Evolutionary conservation across 2,797 vertebrate genomes (phyloP), one percentile per base, ranked within the genome.

Genomic region (Poecile montanus): DNA sequence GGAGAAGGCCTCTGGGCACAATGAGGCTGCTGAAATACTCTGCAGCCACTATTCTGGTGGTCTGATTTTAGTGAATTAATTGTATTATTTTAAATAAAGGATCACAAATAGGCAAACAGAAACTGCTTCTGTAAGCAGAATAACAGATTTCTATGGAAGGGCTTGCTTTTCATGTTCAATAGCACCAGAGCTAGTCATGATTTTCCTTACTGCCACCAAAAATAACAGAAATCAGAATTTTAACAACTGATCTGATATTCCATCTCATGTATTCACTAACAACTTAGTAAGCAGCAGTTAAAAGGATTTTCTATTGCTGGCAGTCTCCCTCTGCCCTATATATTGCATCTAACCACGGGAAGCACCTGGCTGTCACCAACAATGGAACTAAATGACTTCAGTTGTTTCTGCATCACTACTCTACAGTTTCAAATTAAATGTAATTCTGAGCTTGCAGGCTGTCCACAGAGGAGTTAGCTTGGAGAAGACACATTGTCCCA

Each of bases 71-170:
- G 53, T 47, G 72, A 86, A 90, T 45, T 7, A 67, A 67, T 38
- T 4, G 8, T 22, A 81, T 72, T 86, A 44, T 70, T 95, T 95
- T 89, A 83, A 93, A 92, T 60, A 72, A 63, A 85, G 36, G 36
- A 68, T 32, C 56, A 73, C 2, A 2, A 84, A 79, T 44, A 6
- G 19, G 7, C 56, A 94, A 90, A 51, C 26, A 85, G 60, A 95
- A 94, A 47, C 47, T 81, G 38, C 53, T 94, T 88, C 16, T 91
- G 54, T 77, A 58, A 83, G 58, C 23, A 89, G 68, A 92, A 38
- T 62, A 88, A 75, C 48, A 62, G n/a, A 63, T 88, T 92, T 91
- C 56, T 67, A 40, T 1, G 1, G 42, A 87, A 79, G 5, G 30
- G 29, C 11, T 89, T 83, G 68, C 7, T 88, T 74, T 51, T 73